Conservation (phyloP, 2,797 vertebrate genomes). For the Uromys caudimaculatus region DNA sequence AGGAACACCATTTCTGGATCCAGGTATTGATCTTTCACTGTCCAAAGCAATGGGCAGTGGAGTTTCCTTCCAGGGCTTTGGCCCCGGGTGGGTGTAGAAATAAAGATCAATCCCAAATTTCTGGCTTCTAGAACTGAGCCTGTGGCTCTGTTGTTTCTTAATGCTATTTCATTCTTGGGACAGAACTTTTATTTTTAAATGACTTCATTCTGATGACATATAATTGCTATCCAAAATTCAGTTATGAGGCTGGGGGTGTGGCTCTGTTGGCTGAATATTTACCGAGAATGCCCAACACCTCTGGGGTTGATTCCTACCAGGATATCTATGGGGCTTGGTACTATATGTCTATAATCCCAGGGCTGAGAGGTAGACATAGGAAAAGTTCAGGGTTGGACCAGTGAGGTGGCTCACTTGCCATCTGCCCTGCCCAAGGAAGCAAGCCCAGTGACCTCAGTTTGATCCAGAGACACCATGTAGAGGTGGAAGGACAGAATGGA, state of each 20-base stretch:
- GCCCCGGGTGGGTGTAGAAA: not conserved
- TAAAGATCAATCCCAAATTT: not conserved
- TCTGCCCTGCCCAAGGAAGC: not conserved
- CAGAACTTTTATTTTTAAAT: not conserved
- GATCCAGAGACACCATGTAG: not conserved
- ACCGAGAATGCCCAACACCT: not conserved
- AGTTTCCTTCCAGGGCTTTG: not conserved
- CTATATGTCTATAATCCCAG: not conserved
- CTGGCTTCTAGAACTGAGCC: not conserved
- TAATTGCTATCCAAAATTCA: not conserved
- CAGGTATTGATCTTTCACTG: constrained; percentile 62
- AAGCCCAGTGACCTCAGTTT: not conserved
- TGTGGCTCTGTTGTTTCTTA: not conserved
- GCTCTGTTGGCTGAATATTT: not conserved
- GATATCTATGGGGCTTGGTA: not conserved
- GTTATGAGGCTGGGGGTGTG: not conserved
- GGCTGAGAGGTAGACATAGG: too few relatives aligned
- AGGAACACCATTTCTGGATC: constrained; percentile 42
- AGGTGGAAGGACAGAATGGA: not conserved
- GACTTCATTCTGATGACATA: not conserved
- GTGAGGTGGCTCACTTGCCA: not conserved
- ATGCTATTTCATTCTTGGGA: not conserved
- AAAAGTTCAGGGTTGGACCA: not conserved
- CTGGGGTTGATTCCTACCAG: not conserved
- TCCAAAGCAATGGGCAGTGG: not conserved